These are phyloP conservation scores for Oreotragus oreotragus DNA, from an alignment of 2,113 vertebrate genomes.

Conservation along the genomic window DNA sequence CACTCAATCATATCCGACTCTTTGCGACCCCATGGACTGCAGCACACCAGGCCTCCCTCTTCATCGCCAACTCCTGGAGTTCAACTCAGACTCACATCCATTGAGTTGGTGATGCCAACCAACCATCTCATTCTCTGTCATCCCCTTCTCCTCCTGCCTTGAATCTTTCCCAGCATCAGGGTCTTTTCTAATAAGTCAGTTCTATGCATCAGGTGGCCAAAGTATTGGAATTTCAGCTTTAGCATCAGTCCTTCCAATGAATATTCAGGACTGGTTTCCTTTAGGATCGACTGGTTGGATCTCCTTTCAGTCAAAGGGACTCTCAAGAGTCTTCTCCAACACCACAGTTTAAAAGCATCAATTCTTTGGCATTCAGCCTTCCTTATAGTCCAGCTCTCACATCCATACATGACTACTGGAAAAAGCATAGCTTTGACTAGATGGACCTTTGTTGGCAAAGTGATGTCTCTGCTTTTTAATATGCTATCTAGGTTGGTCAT, in stretches of 20 bases:
- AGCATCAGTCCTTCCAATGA: background rate
- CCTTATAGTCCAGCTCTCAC: background rate
- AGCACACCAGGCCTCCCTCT: background rate
- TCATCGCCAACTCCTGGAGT: background rate
- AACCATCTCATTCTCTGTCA: background rate
- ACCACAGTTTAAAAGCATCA: background rate
- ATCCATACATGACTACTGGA: background rate
- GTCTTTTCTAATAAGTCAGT: background rate
- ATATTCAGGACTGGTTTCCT: background rate
- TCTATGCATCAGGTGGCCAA: background rate
- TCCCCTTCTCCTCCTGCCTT: background rate
- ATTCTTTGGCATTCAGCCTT: accelerated
- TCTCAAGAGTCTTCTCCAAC: background rate
- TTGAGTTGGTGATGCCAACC: background rate
- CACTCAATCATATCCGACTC: accelerated
- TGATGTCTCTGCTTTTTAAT: background rate
- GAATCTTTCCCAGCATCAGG: background rate
- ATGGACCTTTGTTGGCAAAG: background rate
- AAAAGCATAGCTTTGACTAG: background rate
- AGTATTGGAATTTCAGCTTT: background rate
- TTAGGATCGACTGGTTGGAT: background rate
- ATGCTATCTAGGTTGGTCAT: background rate
- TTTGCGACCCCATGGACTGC: background rate
- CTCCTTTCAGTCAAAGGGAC: background rate
- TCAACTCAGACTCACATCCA: background rate